Evolutionary conservation across 1,140 invertebrate species (phyloP).

Genomic region (Adelges cooleyi): DNA sequence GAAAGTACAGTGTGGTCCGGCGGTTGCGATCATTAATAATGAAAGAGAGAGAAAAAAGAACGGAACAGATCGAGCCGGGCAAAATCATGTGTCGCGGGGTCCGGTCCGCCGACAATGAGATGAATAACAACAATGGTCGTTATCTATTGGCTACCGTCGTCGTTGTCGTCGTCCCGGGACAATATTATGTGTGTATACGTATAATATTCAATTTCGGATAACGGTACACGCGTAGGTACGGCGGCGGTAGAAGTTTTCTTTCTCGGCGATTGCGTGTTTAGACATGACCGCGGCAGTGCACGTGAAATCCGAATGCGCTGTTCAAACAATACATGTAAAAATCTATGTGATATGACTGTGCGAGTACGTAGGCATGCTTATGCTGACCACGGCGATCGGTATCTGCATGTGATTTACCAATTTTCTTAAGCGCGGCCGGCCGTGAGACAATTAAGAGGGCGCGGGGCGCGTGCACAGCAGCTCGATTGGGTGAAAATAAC

Average conservation of each 20-base stretch:
- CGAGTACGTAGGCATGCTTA: background rate
- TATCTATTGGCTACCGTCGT: background rate
- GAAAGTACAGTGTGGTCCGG: background rate
- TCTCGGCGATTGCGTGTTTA: background rate
- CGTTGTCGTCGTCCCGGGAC: no score
- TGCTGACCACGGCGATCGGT: background rate
- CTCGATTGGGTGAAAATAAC: no score
- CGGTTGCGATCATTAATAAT: conserved; percentile 3
- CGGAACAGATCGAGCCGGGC: background rate
- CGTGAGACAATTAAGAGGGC: no score
- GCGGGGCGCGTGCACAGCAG: no score
- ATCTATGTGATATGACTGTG: background rate
- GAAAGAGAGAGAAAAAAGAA: background rate
- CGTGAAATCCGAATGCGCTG: conserved; percentile 2
- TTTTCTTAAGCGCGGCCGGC: background rate
- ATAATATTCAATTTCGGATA: conserved; percentile 19
- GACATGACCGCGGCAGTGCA: background rate
- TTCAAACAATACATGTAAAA: conserved; percentile 21
- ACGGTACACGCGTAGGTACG: background rate
- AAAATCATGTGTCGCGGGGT: background rate
- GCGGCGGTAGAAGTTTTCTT: no score
- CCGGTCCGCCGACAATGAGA: background rate
- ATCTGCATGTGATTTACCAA: conserved; percentile 9
- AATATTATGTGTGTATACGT: background rate
- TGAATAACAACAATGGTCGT: conserved; percentile 14